A percentile compares a stretch with the other conserved stretches of the same genome.
These are phyloP conservation scores for Gnathonemus echidnorhynchus DNA, from an alignment of 2,113 vertebrate species.

Conservation along the genomic window DNA sequence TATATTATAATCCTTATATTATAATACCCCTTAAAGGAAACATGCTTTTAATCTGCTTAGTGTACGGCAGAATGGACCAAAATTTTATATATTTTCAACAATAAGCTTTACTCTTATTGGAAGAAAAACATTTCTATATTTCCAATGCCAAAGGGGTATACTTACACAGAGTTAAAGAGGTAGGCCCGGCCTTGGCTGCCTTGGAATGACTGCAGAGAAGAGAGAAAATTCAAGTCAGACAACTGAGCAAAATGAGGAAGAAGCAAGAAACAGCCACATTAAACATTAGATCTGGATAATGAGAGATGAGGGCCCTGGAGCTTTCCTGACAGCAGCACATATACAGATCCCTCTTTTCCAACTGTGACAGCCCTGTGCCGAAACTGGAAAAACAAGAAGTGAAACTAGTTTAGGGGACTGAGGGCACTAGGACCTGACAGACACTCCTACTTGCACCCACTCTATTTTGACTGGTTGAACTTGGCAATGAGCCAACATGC, in stretches of 20 bases:
- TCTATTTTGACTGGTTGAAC: not conserved
- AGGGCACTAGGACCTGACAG: not conserved
- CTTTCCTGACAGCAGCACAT: not conserved
- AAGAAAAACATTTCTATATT: not conserved
- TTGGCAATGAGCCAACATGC: constrained; percentile 12
- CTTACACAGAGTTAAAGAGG: constrained; percentile 99
- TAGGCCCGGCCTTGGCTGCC: constrained; percentile 98
- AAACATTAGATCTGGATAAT: not conserved
- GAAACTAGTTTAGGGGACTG: not conserved
- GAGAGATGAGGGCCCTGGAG: not conserved
- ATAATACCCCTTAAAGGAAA: not conserved
- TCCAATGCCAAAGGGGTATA: constrained; percentile 38
- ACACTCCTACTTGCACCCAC: not conserved
- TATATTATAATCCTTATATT: not conserved
- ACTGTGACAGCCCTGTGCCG: not conserved
- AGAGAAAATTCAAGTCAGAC: constrained; percentile 16
- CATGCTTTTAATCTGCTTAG: not conserved
- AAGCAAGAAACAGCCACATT: constrained; percentile 1
- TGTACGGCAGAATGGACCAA: not conserved
- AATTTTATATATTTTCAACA: not conserved
- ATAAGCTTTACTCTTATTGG: not conserved
- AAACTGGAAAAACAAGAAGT: not conserved
- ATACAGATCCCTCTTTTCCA: not conserved
- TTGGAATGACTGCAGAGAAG: constrained; percentile 84
- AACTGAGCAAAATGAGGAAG: not conserved